Conservation (phyloP, 2,888 invertebrate species). For the Monopis laevigella region DNA sequence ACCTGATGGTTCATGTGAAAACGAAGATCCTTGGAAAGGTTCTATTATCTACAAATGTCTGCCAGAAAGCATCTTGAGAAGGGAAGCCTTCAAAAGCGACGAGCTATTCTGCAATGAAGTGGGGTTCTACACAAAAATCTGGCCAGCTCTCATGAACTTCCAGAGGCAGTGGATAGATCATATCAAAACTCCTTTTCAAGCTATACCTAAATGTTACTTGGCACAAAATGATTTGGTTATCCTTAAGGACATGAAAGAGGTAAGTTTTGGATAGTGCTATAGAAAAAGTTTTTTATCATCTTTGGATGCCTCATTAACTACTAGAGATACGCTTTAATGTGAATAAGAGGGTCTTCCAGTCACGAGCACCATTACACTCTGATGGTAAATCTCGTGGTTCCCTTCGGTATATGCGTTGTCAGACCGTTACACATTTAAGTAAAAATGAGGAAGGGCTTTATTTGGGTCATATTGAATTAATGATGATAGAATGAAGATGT, state of each 20-base stretch:
- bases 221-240: conserved; percentile 67
- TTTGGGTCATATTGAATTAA: too few relatives aligned
- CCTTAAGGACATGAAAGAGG: conserved; percentile 67
- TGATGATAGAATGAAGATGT: too few relatives aligned
- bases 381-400: too few relatives aligned
- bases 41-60: conserved; percentile 77
- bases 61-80: conserved; percentile 67
- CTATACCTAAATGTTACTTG: conserved; percentile 69
- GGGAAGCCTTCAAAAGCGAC: conserved; percentile 78
- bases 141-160: conserved; percentile 71
- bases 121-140: conserved; percentile 75
- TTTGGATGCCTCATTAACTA: too few relatives aligned
- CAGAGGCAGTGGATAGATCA: conserved; percentile 54
- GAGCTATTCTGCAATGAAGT: conserved; percentile 77
- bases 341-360: too few relatives aligned
- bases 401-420: too few relatives aligned
- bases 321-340: too few relatives aligned
- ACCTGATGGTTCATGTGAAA: conserved; percentile 33
- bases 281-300: too few relatives aligned
- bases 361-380: too few relatives aligned
- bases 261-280: too few relatives aligned
- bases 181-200: conserved; percentile 50
- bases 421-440: too few relatives aligned
- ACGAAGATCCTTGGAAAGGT: conserved; percentile 67
- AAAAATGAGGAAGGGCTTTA: too few relatives aligned